A percentile compares a stretch with the other conserved stretches of the same genome.
Conservation (phyloP, 2,113 vertebrate species). For the Psettodes erumei region DNA sequence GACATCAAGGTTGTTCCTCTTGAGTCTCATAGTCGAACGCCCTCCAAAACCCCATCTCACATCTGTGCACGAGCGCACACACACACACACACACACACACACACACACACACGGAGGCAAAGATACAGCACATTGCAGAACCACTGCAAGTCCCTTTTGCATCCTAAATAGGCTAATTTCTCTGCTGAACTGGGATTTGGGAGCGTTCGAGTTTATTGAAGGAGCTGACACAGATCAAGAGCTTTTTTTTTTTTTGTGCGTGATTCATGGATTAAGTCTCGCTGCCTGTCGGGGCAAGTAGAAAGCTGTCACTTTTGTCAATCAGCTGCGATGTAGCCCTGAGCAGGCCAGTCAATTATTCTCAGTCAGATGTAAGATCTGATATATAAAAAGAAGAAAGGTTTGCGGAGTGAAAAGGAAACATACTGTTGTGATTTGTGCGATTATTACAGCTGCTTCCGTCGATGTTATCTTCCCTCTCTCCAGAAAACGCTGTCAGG, state of each 20-base stretch:
- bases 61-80: not conserved
- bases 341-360: conserved; percentile 8
- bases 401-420: conserved; percentile 2
- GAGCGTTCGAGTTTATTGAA: conserved; percentile 66
- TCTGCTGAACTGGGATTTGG: conserved; percentile 82
- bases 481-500: conserved; percentile 16
- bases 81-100: conserved; percentile 16
- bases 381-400: not conserved
- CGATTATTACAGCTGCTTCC: conserved; percentile 15
- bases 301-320: conserved; percentile 41
- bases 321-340: conserved; percentile 16
- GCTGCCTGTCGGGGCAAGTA: conserved; percentile 50
- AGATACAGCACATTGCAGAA: conserved; percentile 12
- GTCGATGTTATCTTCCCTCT: conserved; percentile 34
- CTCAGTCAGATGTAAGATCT: conserved; percentile 1
- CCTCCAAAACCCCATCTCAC: conserved; percentile 23
- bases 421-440: not conserved
- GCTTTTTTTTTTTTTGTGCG: conserved; percentile 12
- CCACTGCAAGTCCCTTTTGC: conserved; percentile 42
- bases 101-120: conserved; percentile 9
- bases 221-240: conserved; percentile 77
- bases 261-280: conserved; percentile 62
- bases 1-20: conserved; percentile 54
- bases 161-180: conserved; percentile 83
- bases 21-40: conserved; percentile 24